Percentiles rank a stretch among this genome's conserved stretches.
These are phyloP conservation scores for Saguinus imperator DNA, from an alignment of 2,113 vertebrate species.

Conservation along the genomic window DNA sequence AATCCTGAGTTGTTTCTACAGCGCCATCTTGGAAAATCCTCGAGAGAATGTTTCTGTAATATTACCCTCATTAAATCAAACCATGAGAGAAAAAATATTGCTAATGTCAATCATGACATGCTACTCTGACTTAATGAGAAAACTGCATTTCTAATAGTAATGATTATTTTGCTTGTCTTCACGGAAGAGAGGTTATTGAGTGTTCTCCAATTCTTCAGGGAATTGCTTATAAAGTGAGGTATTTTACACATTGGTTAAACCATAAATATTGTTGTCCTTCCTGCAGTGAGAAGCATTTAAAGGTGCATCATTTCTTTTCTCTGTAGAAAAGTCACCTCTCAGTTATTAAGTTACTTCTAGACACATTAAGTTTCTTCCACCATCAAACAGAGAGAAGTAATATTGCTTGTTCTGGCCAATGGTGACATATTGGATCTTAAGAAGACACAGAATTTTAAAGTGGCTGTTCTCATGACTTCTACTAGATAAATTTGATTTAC, in stretches of 20 bases:
- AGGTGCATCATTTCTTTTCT: slow-evolving; percentile 74
- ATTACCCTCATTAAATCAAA: slow-evolving; percentile 71
- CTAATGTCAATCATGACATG: slow-evolving; percentile 52
- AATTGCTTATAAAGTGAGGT: slow-evolving; percentile 79
- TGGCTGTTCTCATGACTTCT: not conserved
- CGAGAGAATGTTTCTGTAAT: slow-evolving; percentile 54
- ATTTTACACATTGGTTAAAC: slow-evolving; percentile 77
- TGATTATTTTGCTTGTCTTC: slow-evolving; percentile 73
- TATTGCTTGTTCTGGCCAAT: slow-evolving; percentile 44
- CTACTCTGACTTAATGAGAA: slow-evolving; percentile 61
- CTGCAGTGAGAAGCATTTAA: slow-evolving; percentile 79
- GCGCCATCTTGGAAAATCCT: no score
- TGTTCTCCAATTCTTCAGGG: slow-evolving; percentile 74
- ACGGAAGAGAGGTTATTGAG: slow-evolving; percentile 77
- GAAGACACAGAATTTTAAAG: slow-evolving; percentile 28
- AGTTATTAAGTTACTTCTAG: slow-evolving; percentile 78
- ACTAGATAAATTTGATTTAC: not conserved
- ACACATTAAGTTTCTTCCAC: not conserved
- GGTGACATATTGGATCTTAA: slow-evolving; percentile 26
- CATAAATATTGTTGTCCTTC: slow-evolving; percentile 82
- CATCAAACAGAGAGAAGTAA: slow-evolving; percentile 52
- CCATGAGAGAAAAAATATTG: not conserved
- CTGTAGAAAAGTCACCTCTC: slow-evolving; percentile 77
- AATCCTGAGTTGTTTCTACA: no score
- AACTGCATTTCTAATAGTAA: slow-evolving; percentile 55